Base-by-base conservation (phyloP, 1,140 invertebrate genomes). In the Tribolium castaneum region DNA sequence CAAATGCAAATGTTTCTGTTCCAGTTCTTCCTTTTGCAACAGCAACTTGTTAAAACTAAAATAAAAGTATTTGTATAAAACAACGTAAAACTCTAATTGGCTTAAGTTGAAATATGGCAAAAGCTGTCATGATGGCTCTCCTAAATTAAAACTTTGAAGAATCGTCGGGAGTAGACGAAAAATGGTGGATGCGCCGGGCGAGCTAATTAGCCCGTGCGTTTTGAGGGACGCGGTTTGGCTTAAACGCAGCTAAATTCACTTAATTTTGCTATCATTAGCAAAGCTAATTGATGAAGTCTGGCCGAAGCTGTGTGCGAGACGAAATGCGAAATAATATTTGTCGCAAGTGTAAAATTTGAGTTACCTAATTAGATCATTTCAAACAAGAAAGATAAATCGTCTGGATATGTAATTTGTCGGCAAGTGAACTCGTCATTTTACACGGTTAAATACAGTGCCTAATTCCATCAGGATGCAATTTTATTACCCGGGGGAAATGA, bases 1-100 rank as follows among this genome's bases (percentile, higher is more conserved):
- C 34, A 98, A 89, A 87, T 98, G 96, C 14, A 97, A 87, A 88
- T 98, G 96, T 86, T 98, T 97, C 86, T 98, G 96, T 82, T 98
- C 96, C 80, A 98, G 86, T 86, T 98, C 95, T 86, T 98, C 96
- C 86, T 97, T 97, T 87, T 97, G 94, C 50, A 96, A 90, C 22
- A 97, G 87, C 51, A 97, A 88, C 88, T 97, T 97, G 89, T 96
- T 97, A 90, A 97, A 98, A 85, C 96, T 97, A 89, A 84, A 81
- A 82, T 13, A 13, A 79, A 82, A 75, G 39, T 45, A 82, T 77
- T 81, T 81, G 10, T 6, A 76, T 75, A 66, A 75, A 19, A 30
- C 16, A 70, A 59, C n/a, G 2, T 45, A 10, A 45, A 45, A 45
- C 7, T 45, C n/a, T 45, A 45, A 6, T 45, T 45, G n/a, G n/a